Percentiles rank a stretch among this genome's conserved stretches.
Evolutionary conservation across 2,888 invertebrate genomes (phyloP).

Genomic region (Zygogramma bicolorata): DNA sequence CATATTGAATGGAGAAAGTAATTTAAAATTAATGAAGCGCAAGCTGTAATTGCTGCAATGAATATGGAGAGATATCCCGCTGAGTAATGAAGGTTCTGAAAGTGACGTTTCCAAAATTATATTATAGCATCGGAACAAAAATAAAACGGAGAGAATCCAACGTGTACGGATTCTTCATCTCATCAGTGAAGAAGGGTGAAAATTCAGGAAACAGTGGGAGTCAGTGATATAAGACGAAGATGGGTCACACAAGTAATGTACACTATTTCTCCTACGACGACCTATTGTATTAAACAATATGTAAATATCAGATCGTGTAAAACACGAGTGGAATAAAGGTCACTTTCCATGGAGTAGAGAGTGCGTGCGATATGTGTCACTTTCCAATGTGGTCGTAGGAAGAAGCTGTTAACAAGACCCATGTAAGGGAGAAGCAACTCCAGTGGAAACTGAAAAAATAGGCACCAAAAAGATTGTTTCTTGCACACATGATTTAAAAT

Average conservation of each 20-base stretch:
- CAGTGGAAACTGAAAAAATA: too few relatives aligned
- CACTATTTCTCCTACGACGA: constrained; percentile 43
- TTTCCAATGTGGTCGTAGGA: too few relatives aligned
- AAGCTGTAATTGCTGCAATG: constrained; percentile 5
- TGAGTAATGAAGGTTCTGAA: constrained; percentile 47
- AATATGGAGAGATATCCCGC: constrained; percentile 39
- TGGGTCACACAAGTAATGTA: constrained; percentile 39
- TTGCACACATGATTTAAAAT: too few relatives aligned
- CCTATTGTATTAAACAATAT: too few relatives aligned
- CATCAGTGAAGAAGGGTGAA: constrained; percentile 47
- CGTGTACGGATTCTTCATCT: constrained; percentile 48
- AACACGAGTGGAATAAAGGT: too few relatives aligned
- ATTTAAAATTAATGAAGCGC: constrained; percentile 5
- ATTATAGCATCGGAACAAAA: constrained; percentile 43
- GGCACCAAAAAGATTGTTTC: too few relatives aligned
- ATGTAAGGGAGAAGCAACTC: too few relatives aligned
- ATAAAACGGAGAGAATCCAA: constrained; percentile 44
- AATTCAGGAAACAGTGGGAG: constrained; percentile 46
- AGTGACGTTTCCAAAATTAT: constrained; percentile 42
- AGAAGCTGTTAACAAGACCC: too few relatives aligned
- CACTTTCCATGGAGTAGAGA: too few relatives aligned
- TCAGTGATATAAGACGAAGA: constrained; percentile 38
- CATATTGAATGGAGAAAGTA: neutral
- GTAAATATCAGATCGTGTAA: too few relatives aligned
- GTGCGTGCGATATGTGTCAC: too few relatives aligned